phyloP scores from a whole-genome alignment of 2,113 vertebrate genomes.

The Eidolon helvum region DNA sequence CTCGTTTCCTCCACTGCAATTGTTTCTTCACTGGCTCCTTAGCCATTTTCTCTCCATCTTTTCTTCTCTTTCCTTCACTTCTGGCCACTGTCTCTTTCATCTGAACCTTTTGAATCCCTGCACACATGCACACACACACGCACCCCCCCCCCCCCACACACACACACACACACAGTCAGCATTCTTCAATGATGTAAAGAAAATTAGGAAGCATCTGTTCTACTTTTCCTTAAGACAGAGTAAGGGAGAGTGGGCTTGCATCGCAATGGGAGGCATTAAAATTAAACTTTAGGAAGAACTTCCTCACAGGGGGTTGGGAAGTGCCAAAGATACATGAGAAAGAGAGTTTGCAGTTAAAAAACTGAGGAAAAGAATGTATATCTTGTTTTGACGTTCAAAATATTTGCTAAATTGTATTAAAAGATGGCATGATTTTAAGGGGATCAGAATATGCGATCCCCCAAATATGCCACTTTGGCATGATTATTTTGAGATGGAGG shows the following conservation, averaged over 20 bases:
- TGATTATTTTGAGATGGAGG: background rate
- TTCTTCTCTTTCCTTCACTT: no score
- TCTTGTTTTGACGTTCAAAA: background rate
- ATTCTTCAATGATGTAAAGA: background rate
- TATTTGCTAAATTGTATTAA: background rate
- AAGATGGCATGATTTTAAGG: background rate
- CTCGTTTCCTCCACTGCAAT: no score
- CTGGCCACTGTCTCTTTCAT: no score
- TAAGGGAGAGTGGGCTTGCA: background rate
- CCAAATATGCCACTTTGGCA: background rate
- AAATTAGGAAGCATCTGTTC: background rate
- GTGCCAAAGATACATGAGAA: background rate
- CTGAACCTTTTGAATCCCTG: no score
- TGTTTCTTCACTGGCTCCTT: no score
- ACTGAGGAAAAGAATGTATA: background rate
- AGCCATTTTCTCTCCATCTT: no score
- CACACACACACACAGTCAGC: background rate
- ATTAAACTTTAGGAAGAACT: background rate
- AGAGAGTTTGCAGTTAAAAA: background rate
- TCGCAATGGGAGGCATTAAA: conserved; percentile 3
- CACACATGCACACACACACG: no score
- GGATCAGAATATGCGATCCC: background rate
- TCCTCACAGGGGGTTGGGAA: background rate
- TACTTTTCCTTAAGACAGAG: conserved; percentile 22
- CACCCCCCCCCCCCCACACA: background rate